Percentiles rank a stretch among this genome's conserved stretches.
These are phyloP conservation scores for Zophobas atratus DNA, from an alignment of 1,140 invertebrate genomes.

Conservation along the genomic window DNA sequence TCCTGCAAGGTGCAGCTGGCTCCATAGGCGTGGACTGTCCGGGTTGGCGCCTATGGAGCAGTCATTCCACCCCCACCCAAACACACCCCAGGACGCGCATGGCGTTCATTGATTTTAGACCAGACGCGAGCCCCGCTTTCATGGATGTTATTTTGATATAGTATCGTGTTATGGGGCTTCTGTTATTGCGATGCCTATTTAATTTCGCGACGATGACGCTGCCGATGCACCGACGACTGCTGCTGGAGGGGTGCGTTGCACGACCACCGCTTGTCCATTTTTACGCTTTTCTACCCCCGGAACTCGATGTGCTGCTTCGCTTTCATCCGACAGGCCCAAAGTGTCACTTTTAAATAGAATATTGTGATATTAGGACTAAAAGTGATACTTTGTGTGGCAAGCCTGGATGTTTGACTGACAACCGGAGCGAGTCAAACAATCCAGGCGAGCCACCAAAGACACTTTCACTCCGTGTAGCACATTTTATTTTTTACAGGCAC, in stretches of 20 bases:
- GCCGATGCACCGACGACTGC: conserved; percentile 25
- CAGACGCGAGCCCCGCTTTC: conserved; percentile 53
- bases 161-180: conserved; percentile 53
- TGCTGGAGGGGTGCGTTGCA: background rate
- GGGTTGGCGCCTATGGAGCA: conserved; percentile 64
- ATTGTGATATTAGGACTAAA: too few relatives aligned
- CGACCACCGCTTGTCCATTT: conserved; percentile 5
- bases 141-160: conserved; percentile 58
- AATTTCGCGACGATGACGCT: conserved; percentile 45
- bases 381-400: too few relatives aligned
- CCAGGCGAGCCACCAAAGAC: too few relatives aligned
- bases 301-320: too few relatives aligned
- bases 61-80: conserved; percentile 58
- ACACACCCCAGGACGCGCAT: conserved; percentile 61
- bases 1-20: conserved; percentile 65
- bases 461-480: too few relatives aligned
- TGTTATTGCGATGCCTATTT: conserved; percentile 53
- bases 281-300: too few relatives aligned
- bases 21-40: conserved; percentile 68
- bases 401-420: too few relatives aligned
- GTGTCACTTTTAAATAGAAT: too few relatives aligned
- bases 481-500: too few relatives aligned
- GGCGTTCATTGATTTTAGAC: conserved; percentile 63
- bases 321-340: too few relatives aligned
- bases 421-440: too few relatives aligned